Conservation (phyloP, 2,797 vertebrate species). For the Melopsittacus undulatus region DNA sequence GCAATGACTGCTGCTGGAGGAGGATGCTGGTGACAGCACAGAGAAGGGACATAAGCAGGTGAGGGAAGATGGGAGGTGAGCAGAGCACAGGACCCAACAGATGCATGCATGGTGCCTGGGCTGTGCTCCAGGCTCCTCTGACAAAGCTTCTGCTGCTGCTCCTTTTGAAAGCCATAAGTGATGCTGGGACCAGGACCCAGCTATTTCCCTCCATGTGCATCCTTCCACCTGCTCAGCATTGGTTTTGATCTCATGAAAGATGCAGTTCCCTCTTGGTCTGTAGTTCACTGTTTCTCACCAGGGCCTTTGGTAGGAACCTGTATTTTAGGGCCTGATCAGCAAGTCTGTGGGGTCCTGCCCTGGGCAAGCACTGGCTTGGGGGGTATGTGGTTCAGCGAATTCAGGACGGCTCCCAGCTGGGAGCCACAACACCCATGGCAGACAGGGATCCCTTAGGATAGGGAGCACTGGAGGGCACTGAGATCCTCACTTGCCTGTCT, state of each 20-base stretch:
- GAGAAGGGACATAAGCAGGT: not conserved
- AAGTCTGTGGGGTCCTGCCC: not conserved
- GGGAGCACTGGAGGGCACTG: not conserved
- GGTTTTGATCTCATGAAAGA: not conserved
- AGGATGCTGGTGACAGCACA: not conserved
- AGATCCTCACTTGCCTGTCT: not conserved
- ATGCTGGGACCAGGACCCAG: not conserved
- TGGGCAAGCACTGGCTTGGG: not conserved
- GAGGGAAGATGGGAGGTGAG: not conserved
- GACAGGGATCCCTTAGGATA: not conserved
- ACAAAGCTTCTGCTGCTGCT: not conserved
- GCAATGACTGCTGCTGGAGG: not conserved
- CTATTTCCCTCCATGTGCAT: not conserved
- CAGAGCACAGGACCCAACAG: not conserved
- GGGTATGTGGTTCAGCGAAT: fast-evolving
- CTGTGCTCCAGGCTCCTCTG: not conserved
- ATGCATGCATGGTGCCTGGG: not conserved
- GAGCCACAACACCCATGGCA: not conserved
- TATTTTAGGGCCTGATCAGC: conserved; percentile 31
- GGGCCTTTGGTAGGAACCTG: not conserved
- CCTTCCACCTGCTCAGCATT: not conserved
- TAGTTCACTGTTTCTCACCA: not conserved
- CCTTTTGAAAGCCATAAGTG: not conserved
- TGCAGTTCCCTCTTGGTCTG: not conserved
- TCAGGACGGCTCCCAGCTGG: not conserved